Evolutionary conservation across 2,888 invertebrate species (phyloP), one percentile per base, ranked within the genome.

Genomic region (Dexiosoma caninum): DNA sequence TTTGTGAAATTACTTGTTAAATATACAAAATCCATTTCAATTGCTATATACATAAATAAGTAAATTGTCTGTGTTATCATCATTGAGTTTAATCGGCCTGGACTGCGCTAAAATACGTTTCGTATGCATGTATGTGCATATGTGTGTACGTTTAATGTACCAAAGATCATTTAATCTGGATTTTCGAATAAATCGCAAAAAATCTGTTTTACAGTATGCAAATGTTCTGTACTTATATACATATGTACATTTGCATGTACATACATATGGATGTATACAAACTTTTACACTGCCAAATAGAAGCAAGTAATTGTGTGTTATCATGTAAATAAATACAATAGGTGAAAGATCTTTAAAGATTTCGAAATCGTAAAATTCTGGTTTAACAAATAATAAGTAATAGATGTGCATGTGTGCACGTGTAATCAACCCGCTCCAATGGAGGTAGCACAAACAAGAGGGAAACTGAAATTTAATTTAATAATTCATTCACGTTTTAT

Each of bases 101-200:
- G 46, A 23, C 59, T 62, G 59, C 16, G 32, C n/a, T n/a, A n/a
- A n/a, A n/a, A n/a, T n/a, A n/a, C n/a, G n/a, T n/a, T n/a, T n/a
- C n/a, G n/a, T n/a, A n/a, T n/a, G n/a, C n/a, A n/a, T n/a, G n/a
- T n/a, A n/a, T n/a, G n/a, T n/a, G n/a, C n/a, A n/a, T n/a, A n/a
- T n/a, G n/a, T n/a, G n/a, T n/a, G n/a, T n/a, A n/a, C n/a, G 16
- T 6, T 64, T 19, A 55, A 19, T 10, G 9, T 42, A 53, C 40
- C 44, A 79, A 69, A 76, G 55, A 60, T 77, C 70, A 70, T 16
- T 55, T 62, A 62, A 76, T 70, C 76, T 46, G 62, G 62, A 42
- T 76, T 51, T 21, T 21, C 0, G 51, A 72, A 30, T 51, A 4
- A 40, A 40, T 60, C 35, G 37, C n/a, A 57, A 59, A 69, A 37